phyloP scores from a whole-genome alignment of 2,113 vertebrate species.

The Pardalotus punctatus region DNA sequence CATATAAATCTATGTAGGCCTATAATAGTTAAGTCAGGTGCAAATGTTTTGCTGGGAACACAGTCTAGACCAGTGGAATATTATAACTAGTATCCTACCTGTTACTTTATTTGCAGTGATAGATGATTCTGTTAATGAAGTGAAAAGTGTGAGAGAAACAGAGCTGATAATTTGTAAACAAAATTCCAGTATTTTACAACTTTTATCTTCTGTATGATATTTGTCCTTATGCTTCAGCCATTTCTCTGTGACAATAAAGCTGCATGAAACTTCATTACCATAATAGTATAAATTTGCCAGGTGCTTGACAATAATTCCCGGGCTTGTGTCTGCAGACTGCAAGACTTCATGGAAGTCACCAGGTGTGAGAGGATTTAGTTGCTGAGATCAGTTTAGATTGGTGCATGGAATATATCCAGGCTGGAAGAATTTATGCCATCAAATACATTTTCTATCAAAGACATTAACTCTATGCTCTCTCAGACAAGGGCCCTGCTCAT shows the following conservation, averaged over 20 bases:
- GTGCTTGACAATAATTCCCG: neutral
- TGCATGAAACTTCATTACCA: neutral
- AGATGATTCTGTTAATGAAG: neutral
- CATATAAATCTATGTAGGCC: neutral
- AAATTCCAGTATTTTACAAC: neutral
- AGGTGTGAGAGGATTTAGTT: neutral
- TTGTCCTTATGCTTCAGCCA: neutral
- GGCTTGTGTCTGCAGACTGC: neutral
- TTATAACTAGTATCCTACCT: neutral
- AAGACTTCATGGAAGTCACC: neutral
- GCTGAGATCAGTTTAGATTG: neutral
- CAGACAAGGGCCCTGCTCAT: slow-evolving; percentile 1
- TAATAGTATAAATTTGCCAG: neutral
- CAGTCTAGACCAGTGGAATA: neutral
- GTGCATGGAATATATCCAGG: neutral
- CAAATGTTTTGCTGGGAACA: neutral
- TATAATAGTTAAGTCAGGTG: neutral
- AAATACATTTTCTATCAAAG: slow-evolving; percentile 20
- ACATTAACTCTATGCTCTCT: slow-evolving; percentile 8
- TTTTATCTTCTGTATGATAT: neutral
- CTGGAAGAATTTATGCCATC: neutral
- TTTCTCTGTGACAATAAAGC: neutral
- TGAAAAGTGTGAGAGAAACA: neutral
- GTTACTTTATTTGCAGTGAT: neutral
- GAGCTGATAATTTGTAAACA: neutral